Conservation (phyloP, 2,888 invertebrate species). For the Punctoribates punctum region DNA sequence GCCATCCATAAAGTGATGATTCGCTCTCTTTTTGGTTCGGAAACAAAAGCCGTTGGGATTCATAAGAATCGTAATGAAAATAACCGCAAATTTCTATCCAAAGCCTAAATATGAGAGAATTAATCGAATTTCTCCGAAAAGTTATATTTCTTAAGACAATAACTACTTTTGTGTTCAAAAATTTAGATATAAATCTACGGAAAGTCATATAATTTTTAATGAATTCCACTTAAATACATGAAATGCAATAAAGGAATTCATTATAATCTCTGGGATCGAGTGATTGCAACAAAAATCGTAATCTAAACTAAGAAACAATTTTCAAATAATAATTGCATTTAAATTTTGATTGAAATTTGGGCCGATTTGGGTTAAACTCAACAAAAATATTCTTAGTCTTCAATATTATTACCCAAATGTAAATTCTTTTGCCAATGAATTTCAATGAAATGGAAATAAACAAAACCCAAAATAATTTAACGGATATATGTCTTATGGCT, state of each 20-base stretch:
- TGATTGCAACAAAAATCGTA: neutral
- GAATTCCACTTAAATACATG: too few species aligned
- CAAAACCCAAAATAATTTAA: neutral
- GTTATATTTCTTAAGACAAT: conserved; percentile 6
- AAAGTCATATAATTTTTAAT: too few species aligned
- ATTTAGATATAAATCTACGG: too few species aligned
- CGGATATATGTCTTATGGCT: neutral
- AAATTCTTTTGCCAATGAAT: neutral
- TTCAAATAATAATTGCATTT: neutral
- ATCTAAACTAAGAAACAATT: neutral
- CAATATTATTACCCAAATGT: neutral
- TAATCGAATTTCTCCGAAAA: neutral
- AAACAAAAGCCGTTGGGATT: conserved; percentile 13
- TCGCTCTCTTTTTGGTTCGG: neutral
- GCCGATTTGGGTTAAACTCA: neutral
- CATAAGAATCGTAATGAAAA: conserved; percentile 7
- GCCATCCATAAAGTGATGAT: neutral
- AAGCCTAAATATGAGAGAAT: neutral
- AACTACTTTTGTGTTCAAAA: too few species aligned
- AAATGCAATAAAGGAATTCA: too few species aligned
- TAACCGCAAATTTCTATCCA: neutral
- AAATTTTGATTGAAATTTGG: neutral
- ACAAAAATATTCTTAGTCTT: neutral
- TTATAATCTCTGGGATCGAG: neutral
- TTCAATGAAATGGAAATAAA: neutral